Conservation (phyloP, 1,140 invertebrate genomes). For the Dreissena rostriformis region DNA sequence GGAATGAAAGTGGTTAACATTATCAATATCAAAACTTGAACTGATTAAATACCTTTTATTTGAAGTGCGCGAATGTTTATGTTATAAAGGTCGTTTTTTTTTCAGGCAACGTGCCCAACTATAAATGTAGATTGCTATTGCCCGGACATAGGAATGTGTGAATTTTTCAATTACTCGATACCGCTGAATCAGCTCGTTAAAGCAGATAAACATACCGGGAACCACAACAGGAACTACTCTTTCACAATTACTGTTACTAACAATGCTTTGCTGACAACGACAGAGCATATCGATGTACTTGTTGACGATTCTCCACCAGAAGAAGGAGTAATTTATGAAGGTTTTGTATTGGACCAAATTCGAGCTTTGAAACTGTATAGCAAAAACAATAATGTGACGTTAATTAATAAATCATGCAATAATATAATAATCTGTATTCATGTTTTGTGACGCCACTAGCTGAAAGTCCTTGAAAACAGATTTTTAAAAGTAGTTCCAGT, state of each 20-base stretch:
- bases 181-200: conserved; percentile 52
- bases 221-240: conserved; percentile 63
- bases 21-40: too few relatives aligned
- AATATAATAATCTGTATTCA: background rate
- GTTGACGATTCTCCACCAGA: conserved; percentile 63
- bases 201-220: conserved; percentile 48
- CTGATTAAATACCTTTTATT: too few relatives aligned
- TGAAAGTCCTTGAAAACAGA: background rate
- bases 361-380: background rate
- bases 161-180: conserved; percentile 33
- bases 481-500: background rate
- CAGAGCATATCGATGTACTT: conserved; percentile 43
- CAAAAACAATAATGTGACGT: background rate
- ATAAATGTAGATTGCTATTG: conserved; percentile 44
- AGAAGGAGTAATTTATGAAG: conserved; percentile 56
- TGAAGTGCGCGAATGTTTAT: too few relatives aligned
- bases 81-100: background rate
- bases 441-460: background rate
- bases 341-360: background rate
- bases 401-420: background rate
- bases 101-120: background rate
- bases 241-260: conserved; percentile 60
- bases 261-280: conserved; percentile 39
- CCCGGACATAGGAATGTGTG: conserved; percentile 56
- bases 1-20: too few relatives aligned